phyloP scores from a whole-genome alignment of 35 echinoderm and acorn worm genomes.

The Hemicentrotus pulcherrimus region DNA sequence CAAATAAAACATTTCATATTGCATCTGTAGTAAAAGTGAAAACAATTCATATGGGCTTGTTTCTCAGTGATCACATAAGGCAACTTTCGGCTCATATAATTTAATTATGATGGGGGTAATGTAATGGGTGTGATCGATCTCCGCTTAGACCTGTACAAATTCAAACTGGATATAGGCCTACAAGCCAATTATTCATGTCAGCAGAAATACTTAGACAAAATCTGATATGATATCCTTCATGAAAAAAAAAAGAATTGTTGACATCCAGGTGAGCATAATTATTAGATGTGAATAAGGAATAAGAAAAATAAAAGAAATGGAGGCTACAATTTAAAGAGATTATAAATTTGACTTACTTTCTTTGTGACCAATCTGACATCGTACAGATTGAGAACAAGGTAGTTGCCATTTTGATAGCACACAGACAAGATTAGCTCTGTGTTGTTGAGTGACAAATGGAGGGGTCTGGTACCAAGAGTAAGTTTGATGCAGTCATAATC shows the following conservation, averaged over 20 bases:
- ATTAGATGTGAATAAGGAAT: neutral
- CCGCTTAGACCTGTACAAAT: too few species aligned
- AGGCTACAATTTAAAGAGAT: neutral
- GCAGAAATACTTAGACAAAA: too few species aligned
- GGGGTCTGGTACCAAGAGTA: conserved; percentile 25
- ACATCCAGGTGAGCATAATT: too few species aligned
- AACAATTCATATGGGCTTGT: neutral
- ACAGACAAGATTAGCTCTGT: conserved; percentile 63
- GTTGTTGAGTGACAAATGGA: conserved; percentile 70
- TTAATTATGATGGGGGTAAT: too few species aligned
- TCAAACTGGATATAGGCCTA: too few species aligned
- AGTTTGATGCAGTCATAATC: conserved; percentile 60
- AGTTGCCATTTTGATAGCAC: conserved; percentile 49
- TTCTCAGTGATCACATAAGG: neutral
- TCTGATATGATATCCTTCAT: too few species aligned
- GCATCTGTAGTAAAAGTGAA: neutral
- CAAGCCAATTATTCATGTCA: too few species aligned
- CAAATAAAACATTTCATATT: too few species aligned
- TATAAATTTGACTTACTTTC: conserved; percentile 47
- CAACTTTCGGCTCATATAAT: neutral
- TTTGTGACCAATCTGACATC: conserved; percentile 61
- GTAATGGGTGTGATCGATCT: too few species aligned
- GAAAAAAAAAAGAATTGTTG: too few species aligned
- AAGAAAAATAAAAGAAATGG: neutral
- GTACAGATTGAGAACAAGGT: conserved; percentile 62